These are phyloP conservation scores for Trichogramma pretiosum DNA, from an alignment of 1,140 invertebrate genomes.

Conservation along the genomic window DNA sequence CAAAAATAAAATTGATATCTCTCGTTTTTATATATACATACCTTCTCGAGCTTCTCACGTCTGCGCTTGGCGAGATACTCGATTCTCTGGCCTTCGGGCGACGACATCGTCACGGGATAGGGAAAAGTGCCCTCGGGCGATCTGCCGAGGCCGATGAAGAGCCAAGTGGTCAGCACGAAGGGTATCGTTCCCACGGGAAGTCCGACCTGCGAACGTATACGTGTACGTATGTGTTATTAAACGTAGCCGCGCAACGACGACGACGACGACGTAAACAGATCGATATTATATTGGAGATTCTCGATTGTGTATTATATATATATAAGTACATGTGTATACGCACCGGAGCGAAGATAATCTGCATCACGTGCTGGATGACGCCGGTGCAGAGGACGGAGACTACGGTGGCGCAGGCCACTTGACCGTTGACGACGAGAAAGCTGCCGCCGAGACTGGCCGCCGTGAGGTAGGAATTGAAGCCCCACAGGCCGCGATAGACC, in stretches of 20 bases:
- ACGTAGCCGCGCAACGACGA: too few relatives aligned
- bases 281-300: too few relatives aligned
- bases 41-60: neutral
- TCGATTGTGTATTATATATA: too few relatives aligned
- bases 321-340: neutral
- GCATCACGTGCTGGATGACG: slow-evolving; percentile 33
- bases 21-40: too few relatives aligned
- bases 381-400: slow-evolving; percentile 36
- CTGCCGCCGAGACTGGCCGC: slow-evolving; percentile 37
- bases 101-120: slow-evolving; percentile 28
- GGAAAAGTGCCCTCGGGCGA: slow-evolving; percentile 19
- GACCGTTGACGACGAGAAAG: slow-evolving; percentile 36
- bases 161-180: slow-evolving; percentile 34
- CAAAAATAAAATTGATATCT: neutral
- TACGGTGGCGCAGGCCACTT: slow-evolving; percentile 32
- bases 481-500: slow-evolving; percentile 40
- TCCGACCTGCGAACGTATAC: slow-evolving; percentile 29
- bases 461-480: slow-evolving; percentile 40
- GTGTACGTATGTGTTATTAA: too few relatives aligned
- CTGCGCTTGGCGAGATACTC: slow-evolving; percentile 22
- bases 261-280: too few relatives aligned
- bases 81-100: slow-evolving; percentile 36
- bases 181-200: slow-evolving; percentile 38
- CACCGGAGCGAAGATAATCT: slow-evolving; percentile 26
- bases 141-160: slow-evolving; percentile 36